Percentiles rank a stretch among this genome's conserved stretches.
These are phyloP conservation scores for Cardiocondyla obscurior DNA, from an alignment of 1,140 invertebrate genomes.

Conservation along the genomic window DNA sequence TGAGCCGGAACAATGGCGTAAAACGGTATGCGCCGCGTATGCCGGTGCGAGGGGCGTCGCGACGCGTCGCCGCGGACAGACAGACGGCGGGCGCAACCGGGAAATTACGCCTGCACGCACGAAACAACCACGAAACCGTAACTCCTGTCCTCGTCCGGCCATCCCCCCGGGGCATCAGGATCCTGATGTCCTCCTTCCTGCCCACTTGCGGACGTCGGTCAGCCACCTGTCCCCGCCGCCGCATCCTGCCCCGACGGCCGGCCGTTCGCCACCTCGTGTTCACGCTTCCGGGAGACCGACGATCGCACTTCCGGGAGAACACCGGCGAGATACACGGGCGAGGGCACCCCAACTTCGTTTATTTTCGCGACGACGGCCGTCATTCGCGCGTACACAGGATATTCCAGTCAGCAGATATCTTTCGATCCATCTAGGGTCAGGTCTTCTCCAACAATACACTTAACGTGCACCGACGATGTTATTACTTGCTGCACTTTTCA, in stretches of 20 bases:
- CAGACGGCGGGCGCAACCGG: slow-evolving; percentile 68
- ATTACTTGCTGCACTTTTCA: neutral
- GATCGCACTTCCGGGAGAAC: slow-evolving; percentile 68
- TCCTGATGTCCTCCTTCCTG: slow-evolving; percentile 74
- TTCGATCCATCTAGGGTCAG: neutral
- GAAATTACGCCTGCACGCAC: slow-evolving; percentile 74
- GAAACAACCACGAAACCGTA: slow-evolving; percentile 64
- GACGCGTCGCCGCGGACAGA: slow-evolving; percentile 19
- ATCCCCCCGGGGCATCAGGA: slow-evolving; percentile 55
- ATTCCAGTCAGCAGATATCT: too few species aligned
- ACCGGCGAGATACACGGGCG: neutral
- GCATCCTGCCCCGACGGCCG: slow-evolving; percentile 63
- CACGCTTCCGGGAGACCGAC: slow-evolving; percentile 57
- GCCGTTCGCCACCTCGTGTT: slow-evolving; percentile 62
- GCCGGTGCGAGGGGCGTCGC: slow-evolving; percentile 26
- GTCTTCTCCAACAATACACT: neutral
- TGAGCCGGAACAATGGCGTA: slow-evolving; percentile 68
- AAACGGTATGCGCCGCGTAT: slow-evolving; percentile 69
- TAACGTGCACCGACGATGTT: too few species aligned
- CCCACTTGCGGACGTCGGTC: slow-evolving; percentile 70
- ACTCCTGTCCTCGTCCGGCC: slow-evolving; percentile 18
- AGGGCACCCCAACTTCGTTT: neutral
- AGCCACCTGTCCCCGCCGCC: slow-evolving; percentile 72
- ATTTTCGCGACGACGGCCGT: neutral
- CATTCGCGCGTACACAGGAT: neutral